Conservation (phyloP, 2,113 vertebrate genomes). For the Stictonetta naevosa region DNA sequence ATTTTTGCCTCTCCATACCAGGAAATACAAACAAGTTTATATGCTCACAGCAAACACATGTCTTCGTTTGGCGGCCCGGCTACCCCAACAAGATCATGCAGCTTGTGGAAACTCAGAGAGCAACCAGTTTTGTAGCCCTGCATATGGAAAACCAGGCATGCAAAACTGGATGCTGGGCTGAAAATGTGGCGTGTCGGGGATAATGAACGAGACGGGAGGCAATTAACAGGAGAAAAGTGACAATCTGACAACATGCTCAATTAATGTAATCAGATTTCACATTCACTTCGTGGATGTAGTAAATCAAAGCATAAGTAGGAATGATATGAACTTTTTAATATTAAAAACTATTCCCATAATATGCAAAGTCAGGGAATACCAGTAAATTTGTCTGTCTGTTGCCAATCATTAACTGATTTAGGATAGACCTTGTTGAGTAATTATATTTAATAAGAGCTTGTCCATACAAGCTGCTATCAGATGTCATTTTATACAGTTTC, state of each 20-base stretch:
- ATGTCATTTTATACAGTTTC: conserved; percentile 51
- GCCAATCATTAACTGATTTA: conserved; percentile 53
- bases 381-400: conserved; percentile 16
- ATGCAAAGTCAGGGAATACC: conserved; percentile 50
- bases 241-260: conserved; percentile 56
- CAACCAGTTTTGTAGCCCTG: neutral
- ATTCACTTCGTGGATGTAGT: neutral
- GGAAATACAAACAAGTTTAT: neutral
- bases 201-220: neutral
- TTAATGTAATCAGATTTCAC: conserved; percentile 43
- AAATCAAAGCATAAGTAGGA: conserved; percentile 4
- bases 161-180: neutral
- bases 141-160: neutral
- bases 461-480: conserved; percentile 40
- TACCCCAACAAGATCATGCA: neutral
- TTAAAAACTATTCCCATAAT: conserved; percentile 29
- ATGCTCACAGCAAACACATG: neutral
- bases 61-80: neutral
- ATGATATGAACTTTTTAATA: conserved; percentile 36
- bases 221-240: conserved; percentile 56
- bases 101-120: neutral
- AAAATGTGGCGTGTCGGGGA: neutral
- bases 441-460: conserved; percentile 40
- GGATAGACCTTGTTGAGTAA: conserved; percentile 40
- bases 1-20: neutral